phyloP scores from a whole-genome alignment of 2,113 vertebrate genomes.

The Alaudala cheleensis region DNA sequence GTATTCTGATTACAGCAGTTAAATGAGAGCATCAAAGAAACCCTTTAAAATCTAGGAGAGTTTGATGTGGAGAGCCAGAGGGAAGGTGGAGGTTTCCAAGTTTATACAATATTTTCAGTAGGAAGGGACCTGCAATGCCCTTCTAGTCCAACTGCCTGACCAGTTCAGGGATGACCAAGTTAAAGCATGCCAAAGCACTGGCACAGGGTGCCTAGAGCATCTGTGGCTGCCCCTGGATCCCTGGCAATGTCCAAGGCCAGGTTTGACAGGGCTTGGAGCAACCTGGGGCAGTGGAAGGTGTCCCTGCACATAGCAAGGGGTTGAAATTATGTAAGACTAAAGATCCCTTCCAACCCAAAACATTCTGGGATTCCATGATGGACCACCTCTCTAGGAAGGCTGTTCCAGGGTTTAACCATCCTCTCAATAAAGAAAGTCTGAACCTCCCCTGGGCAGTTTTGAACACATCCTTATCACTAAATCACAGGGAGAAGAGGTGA shows the following conservation, averaged over 20 bases:
- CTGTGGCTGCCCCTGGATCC: neutral
- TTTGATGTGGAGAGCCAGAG: neutral
- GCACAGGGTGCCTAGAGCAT: neutral
- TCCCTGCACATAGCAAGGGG: neutral
- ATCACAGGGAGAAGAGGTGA: neutral
- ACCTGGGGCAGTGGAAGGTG: accelerated
- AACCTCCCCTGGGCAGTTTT: neutral
- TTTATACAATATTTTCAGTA: neutral
- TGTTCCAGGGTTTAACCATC: neutral
- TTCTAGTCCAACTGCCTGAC: neutral
- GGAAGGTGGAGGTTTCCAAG: neutral
- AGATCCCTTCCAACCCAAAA: neutral
- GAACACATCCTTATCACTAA: accelerated
- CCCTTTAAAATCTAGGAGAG: neutral
- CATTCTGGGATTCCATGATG: neutral
- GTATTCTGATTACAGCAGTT: neutral
- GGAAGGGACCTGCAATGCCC: neutral
- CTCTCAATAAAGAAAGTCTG: neutral
- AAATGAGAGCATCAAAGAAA: neutral
- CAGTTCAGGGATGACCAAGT: neutral
- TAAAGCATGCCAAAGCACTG: neutral
- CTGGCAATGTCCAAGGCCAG: accelerated
- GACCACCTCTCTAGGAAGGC: neutral
- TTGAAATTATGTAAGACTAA: neutral
- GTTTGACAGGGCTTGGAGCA: accelerated